Evolutionary conservation across 2,797 vertebrate genomes (phyloP).

Genomic region (Coranthus polyacanthus): DNA sequence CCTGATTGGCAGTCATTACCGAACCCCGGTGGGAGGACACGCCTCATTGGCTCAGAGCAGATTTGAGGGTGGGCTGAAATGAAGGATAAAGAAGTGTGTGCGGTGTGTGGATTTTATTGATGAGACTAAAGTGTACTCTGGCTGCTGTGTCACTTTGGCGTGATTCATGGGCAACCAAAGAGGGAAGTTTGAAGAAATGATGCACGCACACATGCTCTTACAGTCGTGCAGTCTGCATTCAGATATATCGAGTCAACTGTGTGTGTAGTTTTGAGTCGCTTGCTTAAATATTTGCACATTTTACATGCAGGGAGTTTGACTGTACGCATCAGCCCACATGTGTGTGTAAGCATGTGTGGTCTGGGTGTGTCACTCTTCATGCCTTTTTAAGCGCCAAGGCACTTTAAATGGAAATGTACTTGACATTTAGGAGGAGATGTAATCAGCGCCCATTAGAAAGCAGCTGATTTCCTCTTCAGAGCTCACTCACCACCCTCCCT

Average conservation of each 20-base stretch:
- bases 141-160: conserved; percentile 49
- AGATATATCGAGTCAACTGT: background rate
- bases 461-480: conserved; percentile 87
- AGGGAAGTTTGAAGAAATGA: conserved; percentile 35
- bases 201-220: conserved; percentile 17
- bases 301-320: conserved; percentile 25
- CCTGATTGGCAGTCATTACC: conserved; percentile 81
- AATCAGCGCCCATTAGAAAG: conserved; percentile 93
- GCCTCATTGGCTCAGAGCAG: conserved; percentile 78
- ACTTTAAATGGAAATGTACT: conserved; percentile 97
- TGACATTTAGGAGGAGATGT: conserved; percentile 93
- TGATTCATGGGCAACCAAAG: conserved; percentile 52
- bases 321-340: conserved; percentile 30
- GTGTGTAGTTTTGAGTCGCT: conserved; percentile 21
- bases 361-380: conserved; percentile 84
- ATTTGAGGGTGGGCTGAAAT: conserved; percentile 64
- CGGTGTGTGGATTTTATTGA: conserved; percentile 63
- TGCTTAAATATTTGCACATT: conserved; percentile 20
- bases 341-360: conserved; percentile 44
- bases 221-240: background rate
- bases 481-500: conserved; percentile 45
- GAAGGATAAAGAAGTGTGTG: conserved; percentile 65
- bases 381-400: conserved; percentile 90
- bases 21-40: conserved; percentile 62
- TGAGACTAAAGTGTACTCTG: conserved; percentile 43